Conservation (phyloP, 2,888 invertebrate genomes). For the Agelastica alni region DNA sequence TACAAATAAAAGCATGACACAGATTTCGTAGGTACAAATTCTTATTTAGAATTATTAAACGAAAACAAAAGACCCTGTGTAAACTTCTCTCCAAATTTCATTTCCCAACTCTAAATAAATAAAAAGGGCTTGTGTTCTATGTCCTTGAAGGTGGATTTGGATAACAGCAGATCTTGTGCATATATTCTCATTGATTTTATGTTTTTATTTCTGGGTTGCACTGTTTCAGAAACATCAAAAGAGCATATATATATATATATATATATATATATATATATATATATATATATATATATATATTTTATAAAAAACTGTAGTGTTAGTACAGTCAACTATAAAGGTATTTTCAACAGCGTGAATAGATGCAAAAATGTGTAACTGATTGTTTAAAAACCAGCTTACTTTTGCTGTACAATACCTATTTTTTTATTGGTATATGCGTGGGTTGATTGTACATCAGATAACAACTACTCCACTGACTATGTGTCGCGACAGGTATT, state of each 20-base stretch:
- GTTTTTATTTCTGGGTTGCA: conserved; percentile 15
- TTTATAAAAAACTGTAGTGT: conserved; percentile 3
- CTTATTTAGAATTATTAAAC: not conserved
- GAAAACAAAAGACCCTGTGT: not conserved
- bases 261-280: not conserved
- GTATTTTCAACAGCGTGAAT: not conserved
- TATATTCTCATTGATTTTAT: conserved; percentile 20
- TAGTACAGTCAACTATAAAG: not conserved
- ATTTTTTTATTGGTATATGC: no score
- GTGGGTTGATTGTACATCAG: no score
- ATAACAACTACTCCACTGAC: no score
- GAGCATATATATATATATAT: not conserved
- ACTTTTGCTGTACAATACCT: no score
- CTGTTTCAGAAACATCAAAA: conserved; percentile 8
- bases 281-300: not conserved
- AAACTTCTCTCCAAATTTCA: conserved; percentile 1
- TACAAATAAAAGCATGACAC: not conserved
- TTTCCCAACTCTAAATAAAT: conserved; percentile 18
- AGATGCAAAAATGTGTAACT: no score
- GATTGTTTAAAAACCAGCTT: no score
- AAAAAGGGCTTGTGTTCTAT: conserved; percentile 12
- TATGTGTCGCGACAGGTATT: no score
- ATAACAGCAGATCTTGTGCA: conserved; percentile 15
- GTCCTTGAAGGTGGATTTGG: conserved; percentile 11
- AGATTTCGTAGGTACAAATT: not conserved